These are phyloP conservation scores for Leucophenga maculata DNA, from an alignment of 2,888 invertebrate species.

Conservation along the genomic window DNA sequence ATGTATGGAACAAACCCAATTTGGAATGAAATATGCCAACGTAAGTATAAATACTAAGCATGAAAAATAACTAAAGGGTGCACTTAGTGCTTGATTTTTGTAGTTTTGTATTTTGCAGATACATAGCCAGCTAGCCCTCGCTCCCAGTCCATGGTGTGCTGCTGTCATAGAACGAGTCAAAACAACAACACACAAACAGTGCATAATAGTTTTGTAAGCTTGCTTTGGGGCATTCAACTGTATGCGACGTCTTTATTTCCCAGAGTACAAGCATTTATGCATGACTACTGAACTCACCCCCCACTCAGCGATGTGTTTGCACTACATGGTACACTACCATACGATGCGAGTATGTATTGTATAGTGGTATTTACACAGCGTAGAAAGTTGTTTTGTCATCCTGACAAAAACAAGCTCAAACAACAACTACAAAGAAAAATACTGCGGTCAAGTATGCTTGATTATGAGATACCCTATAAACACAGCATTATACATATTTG, in stretches of 20 bases:
- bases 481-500: neutral
- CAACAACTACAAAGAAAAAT: conserved; percentile 55
- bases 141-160: neutral
- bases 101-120: conserved; percentile 24
- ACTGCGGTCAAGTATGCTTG: conserved; percentile 4
- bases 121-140: neutral
- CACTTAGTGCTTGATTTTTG: conserved; percentile 53
- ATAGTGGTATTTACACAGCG: conserved; percentile 55
- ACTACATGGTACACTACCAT: conserved; percentile 13
- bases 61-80: conserved; percentile 59
- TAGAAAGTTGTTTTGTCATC: conserved; percentile 65
- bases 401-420: too few species aligned
- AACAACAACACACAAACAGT: conserved; percentile 31
- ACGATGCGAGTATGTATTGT: conserved; percentile 36
- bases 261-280: conserved; percentile 61
- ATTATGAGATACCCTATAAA: too few species aligned
- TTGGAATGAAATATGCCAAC: too few species aligned
- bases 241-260: conserved; percentile 65
- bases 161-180: neutral
- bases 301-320: conserved; percentile 39
- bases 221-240: conserved; percentile 63
- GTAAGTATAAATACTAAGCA: neutral
- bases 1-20: too few species aligned
- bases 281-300: neutral
- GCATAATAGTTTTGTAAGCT: conserved; percentile 66